Conservation (phyloP, 2,797 vertebrate genomes). For the Poeciliopsis paucimaculata region DNA sequence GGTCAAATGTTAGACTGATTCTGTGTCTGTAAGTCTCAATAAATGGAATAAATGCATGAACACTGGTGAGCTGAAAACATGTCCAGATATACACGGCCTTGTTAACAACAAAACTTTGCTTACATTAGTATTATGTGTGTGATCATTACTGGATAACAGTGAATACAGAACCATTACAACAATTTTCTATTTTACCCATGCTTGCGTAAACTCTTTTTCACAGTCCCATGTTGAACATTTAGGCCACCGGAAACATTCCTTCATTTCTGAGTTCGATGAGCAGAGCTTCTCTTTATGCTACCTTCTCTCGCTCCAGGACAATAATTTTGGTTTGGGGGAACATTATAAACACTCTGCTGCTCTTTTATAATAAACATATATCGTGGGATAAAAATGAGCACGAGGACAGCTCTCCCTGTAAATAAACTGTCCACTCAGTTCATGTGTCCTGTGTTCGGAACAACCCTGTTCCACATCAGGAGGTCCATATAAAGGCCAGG, state of each 20-base stretch:
- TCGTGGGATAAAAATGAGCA: slow-evolving; percentile 54
- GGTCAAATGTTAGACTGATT: slow-evolving; percentile 46
- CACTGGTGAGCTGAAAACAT: slow-evolving; percentile 46
- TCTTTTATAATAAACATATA: slow-evolving; percentile 59
- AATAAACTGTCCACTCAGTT: slow-evolving; percentile 62
- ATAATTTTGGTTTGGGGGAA: slow-evolving; percentile 39
- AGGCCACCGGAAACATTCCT: slow-evolving; percentile 17
- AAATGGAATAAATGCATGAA: slow-evolving; percentile 40
- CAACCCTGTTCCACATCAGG: slow-evolving; percentile 56
- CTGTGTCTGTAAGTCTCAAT: slow-evolving; percentile 29
- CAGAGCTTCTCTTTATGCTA: slow-evolving; percentile 16
- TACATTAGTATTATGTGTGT: slow-evolving; percentile 37
- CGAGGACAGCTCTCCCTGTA: slow-evolving; percentile 53
- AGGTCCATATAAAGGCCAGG: slow-evolving; percentile 60
- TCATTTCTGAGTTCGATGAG: slow-evolving; percentile 23
- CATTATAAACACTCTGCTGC: slow-evolving; percentile 62
- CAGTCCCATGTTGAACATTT: slow-evolving; percentile 29
- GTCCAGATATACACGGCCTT: slow-evolving; percentile 41
- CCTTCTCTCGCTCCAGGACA: slow-evolving; percentile 41
- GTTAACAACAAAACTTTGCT: slow-evolving; percentile 54
- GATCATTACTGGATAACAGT: slow-evolving; percentile 53
- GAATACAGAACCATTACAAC: slow-evolving; percentile 58
- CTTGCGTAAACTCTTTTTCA: slow-evolving; percentile 59
- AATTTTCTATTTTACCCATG: slow-evolving; percentile 71
- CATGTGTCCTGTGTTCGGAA: slow-evolving; percentile 47